phyloP scores from a whole-genome alignment of 2,797 vertebrate species.

The Poeciliopsis gracilis region DNA sequence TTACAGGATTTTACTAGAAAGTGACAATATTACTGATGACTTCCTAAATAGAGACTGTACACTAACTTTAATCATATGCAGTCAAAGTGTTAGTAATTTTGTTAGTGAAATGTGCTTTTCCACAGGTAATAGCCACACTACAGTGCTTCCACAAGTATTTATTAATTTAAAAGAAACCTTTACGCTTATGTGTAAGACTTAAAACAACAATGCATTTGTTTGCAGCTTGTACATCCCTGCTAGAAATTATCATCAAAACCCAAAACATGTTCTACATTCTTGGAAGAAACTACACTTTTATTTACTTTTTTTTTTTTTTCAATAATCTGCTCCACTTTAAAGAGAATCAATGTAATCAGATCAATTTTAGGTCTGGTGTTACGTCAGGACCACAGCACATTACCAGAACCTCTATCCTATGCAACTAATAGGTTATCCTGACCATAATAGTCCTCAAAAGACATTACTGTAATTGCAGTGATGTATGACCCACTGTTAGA shows the following conservation, averaged over 20 bases:
- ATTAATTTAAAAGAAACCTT: neutral
- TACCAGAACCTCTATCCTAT: neutral
- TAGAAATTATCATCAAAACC: neutral
- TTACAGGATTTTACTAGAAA: neutral
- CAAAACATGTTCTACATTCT: neutral
- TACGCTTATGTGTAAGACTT: neutral
- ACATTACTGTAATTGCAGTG: neutral
- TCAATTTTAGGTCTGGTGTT: neutral
- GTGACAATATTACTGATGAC: neutral
- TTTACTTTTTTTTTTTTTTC: neutral
- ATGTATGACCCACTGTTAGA: neutral
- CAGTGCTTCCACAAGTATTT: neutral
- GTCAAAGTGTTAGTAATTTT: neutral
- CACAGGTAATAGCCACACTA: neutral
- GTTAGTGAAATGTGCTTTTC: neutral
- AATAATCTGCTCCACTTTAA: neutral
- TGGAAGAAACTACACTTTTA: neutral
- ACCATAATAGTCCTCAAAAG: slow-evolving; percentile 1
- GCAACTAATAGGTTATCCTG: neutral
- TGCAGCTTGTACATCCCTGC: neutral
- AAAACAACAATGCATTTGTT: neutral
- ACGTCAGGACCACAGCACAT: neutral
- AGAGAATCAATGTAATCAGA: neutral
- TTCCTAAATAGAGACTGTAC: neutral
- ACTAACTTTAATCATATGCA: neutral